A percentile compares a stretch with the other conserved stretches of the same genome.
phyloP scores from a whole-genome alignment of 2,797 vertebrate species.

The Odontamblyopus lacepedii region DNA sequence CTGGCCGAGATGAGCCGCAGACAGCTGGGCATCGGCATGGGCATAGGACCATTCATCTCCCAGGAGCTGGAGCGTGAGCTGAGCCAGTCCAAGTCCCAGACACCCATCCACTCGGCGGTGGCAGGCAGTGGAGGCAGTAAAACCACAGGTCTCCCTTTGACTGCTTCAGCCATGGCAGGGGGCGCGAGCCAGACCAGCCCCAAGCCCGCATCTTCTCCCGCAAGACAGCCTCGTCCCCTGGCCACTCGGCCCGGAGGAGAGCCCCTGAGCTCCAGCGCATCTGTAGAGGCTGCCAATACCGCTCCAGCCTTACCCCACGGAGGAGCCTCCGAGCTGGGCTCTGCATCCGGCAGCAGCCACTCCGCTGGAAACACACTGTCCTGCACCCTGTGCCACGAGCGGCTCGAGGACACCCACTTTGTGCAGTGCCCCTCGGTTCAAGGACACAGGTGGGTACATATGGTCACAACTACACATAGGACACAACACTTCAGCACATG shows the following conservation, averaged over 20 bases:
- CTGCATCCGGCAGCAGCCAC: slow-evolving; percentile 61
- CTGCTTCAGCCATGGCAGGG: slow-evolving; percentile 61
- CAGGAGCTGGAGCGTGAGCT: slow-evolving; percentile 83
- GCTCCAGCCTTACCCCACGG: slow-evolving; percentile 70
- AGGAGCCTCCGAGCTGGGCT: slow-evolving; percentile 69
- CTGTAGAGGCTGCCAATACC: slow-evolving; percentile 64
- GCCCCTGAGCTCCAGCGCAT: slow-evolving; percentile 64
- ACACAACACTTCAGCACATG: too few species aligned
- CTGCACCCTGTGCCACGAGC: slow-evolving; percentile 82
- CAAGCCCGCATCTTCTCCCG: slow-evolving; percentile 72
- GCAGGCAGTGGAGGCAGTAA: slow-evolving; percentile 52
- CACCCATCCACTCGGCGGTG: slow-evolving; percentile 44
- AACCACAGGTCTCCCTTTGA: slow-evolving; percentile 49
- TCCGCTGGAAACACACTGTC: slow-evolving; percentile 70
- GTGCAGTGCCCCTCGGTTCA: slow-evolving; percentile 82
- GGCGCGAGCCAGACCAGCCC: slow-evolving; percentile 72
- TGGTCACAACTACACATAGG: not conserved
- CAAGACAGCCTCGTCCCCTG: slow-evolving; percentile 65
- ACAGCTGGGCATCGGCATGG: slow-evolving; percentile 74
- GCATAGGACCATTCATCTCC: slow-evolving; percentile 75
- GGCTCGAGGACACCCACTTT: slow-evolving; percentile 81
- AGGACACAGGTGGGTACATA: slow-evolving; percentile 68
- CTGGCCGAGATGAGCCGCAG: slow-evolving; percentile 81
- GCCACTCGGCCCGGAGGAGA: slow-evolving; percentile 63
- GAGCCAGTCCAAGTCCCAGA: slow-evolving; percentile 68